Evolutionary conservation across 2,888 invertebrate species (phyloP), one percentile per base, ranked within the genome.

Genomic region (Frankliniella fusca): DNA sequence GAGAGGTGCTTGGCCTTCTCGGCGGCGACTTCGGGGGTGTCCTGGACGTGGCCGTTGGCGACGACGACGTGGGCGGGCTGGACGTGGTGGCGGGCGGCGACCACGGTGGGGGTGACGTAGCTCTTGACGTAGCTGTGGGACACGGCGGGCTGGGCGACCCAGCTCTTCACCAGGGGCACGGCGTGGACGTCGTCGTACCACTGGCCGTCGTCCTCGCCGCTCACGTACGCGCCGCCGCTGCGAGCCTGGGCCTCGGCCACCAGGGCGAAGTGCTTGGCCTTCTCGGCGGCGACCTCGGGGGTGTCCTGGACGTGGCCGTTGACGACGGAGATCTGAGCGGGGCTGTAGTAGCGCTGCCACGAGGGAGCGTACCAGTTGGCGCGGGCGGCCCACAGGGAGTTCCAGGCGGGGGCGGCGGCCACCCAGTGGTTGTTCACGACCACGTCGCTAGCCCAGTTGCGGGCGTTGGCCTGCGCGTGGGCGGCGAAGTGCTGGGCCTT

Each of bases 201-300:
- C 70, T 76, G 70, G 27, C 70, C 70, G 23, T 76, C 70, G 27
- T n/a, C 27, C 12, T 12, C 70, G 12, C 27, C 70, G 70, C 27
- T n/a, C 23, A 76, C 27, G 70, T 23, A 61, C 18, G 61, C 61
- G 18, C 61, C 61, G 15, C 61, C 70, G 70, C 27, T 76, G 70
- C 70, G 70, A 27, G 70, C 70, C 10, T 76, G 23, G 70, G 70
- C 70, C 27, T 76, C 70, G 70, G 70, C 70, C 23, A 76, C 70
- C 70, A 76, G 70, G 27, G 70, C 70, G 70, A 76, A 76, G 70
- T 76, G 70, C 70, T 76, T 76, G 70, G 70, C 70, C 70, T 76
- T 76, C 70, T 76, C 70, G 70, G 70, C 70, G 70, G 70, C 70
- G 70, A 76, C 70, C 70, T 76, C 70, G 27, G 70, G 27, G 70